phyloP scores from a whole-genome alignment of 1,140 invertebrate genomes.

The Achatina immaculata region DNA sequence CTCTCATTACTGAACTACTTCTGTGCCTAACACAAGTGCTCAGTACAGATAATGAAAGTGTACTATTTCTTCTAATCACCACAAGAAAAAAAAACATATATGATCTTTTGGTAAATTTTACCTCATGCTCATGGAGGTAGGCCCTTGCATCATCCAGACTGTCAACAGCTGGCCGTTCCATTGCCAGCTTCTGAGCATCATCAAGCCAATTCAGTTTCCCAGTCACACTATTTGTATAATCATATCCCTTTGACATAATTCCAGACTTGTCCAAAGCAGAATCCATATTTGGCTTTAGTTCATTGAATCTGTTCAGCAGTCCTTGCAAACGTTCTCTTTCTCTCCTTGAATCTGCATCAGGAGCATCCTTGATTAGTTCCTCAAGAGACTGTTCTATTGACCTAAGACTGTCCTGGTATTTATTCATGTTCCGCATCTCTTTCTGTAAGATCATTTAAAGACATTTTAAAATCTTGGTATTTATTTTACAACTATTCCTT shows the following conservation, averaged over 20 bases:
- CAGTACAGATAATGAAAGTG: too few species aligned
- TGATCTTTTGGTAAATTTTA: conserved; percentile 44
- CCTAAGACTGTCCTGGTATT: conserved; percentile 91
- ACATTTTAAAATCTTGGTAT: too few species aligned
- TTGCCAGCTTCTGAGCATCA: conserved; percentile 71
- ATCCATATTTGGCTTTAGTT: conserved; percentile 91
- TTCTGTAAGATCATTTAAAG: conserved; percentile 48
- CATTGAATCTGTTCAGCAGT: conserved; percentile 81
- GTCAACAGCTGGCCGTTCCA: conserved; percentile 80
- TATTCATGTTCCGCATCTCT: conserved; percentile 79
- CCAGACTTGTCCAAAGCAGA: conserved; percentile 92
- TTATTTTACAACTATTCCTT: too few species aligned
- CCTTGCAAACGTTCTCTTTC: conserved; percentile 84
- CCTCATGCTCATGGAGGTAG: conserved; percentile 73
- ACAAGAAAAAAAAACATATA: too few species aligned
- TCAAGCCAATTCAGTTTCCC: conserved; percentile 77
- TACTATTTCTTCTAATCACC: too few species aligned
- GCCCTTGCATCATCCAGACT: conserved; percentile 82
- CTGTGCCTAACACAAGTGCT: too few species aligned
- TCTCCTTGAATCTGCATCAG: conserved; percentile 80
- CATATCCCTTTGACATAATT: conserved; percentile 91
- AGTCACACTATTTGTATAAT: conserved; percentile 87
- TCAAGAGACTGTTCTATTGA: conserved; percentile 93
- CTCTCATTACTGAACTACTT: too few species aligned
- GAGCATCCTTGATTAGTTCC: conserved; percentile 84